Evolutionary conservation across 2,113 vertebrate species (phyloP), one percentile per base, ranked within the genome.

Genomic region (Chascanopsetta lugubris): DNA sequence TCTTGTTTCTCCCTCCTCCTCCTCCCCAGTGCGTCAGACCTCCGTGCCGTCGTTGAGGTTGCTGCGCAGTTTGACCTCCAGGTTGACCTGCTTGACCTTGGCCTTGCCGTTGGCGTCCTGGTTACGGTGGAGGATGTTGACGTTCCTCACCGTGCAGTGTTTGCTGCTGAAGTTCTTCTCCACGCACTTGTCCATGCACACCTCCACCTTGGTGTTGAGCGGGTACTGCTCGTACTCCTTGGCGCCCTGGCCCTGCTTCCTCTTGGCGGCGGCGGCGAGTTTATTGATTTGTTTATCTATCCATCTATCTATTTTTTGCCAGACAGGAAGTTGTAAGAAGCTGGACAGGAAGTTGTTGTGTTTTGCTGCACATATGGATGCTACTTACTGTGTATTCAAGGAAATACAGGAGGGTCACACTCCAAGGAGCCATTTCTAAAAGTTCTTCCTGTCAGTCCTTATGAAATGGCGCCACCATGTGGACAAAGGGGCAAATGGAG

Each of bases 1-100:
- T 21, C 32, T 6, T 15, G 1, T 8, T 34, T 15, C 47, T 15
- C 0, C 49, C 9, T 56, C 5, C 11, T 18, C 47, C 21, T 21
- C 40, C 15, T 36, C 2, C 0, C 29, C 64, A 12, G 11, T 13
- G 13, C 49, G 0, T 93, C 91, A 98, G 72, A 99, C 97, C 85
- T 99, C 97, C 0, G 97, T 98, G 62, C 97, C 96, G 0, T 99
- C 96, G 10, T 93, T 93, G 75, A 98, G 88, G 76, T 96, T 96
- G 90, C 95, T 98, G 76, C 94, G 96, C 48, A 95, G 92, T 87
- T 96, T 95, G 85, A 97, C 94, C 81, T 97, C 94, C 82, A 98
- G 90, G 85, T 97, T 99, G 78, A 96, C 86, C 75, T 94, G 94
- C 69, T 97, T 98, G 42, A 94, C 93, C 82, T 91, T 95, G 60